Evolutionary conservation across 2,113 vertebrate species (phyloP).

Genomic region (Meriones unguiculatus): DNA sequence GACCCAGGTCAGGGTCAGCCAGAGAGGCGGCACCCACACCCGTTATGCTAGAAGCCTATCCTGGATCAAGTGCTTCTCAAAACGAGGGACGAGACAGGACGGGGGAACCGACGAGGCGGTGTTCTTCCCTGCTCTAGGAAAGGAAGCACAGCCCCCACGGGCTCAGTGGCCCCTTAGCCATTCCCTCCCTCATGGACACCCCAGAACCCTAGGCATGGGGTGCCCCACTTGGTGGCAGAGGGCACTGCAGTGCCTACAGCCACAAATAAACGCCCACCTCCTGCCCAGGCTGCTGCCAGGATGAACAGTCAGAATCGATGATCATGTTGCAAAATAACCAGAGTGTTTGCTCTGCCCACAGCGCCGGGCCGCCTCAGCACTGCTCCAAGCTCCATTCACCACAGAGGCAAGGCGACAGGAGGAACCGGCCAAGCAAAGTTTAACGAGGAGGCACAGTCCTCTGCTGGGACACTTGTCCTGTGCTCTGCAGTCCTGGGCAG

Average conservation of each 20-base stretch:
- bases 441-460: not conserved
- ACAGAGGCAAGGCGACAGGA: not conserved
- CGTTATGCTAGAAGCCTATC: not conserved
- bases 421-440: not conserved
- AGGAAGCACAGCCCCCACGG: not conserved
- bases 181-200: too few relatives aligned
- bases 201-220: not conserved
- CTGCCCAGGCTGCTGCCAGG: not conserved
- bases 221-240: not conserved
- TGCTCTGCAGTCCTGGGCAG: not conserved
- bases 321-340: not conserved
- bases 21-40: rapidly evolving
- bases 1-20: not conserved
- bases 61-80: not conserved
- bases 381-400: not conserved
- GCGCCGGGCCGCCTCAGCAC: not conserved
- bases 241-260: conserved; percentile 53
- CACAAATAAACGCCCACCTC: conserved; percentile 57
- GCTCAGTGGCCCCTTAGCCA: not conserved
- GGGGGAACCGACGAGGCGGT: not conserved
- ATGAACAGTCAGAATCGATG: not conserved
- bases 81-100: not conserved
- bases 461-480: conserved; percentile 3
- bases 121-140: not conserved
- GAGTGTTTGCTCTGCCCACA: not conserved